These are phyloP conservation scores for Liasis olivaceus DNA, from an alignment of 2,797 vertebrate genomes.

Conservation along the genomic window DNA sequence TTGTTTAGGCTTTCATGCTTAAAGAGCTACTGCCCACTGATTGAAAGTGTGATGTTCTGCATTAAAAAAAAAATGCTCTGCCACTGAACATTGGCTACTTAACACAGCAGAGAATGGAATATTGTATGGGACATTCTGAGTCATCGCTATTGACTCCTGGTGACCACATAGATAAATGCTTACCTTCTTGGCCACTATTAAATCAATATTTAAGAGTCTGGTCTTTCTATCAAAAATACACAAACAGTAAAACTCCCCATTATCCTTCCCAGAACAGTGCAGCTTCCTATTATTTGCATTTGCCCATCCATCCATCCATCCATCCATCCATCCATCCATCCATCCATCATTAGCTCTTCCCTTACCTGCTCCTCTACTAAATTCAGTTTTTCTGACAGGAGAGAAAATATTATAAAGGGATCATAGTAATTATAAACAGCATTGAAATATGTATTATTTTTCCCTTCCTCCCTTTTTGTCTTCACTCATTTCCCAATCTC, in stretches of 20 bases:
- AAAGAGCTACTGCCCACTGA: background rate
- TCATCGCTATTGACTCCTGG: background rate
- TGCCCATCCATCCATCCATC: constrained; percentile 54
- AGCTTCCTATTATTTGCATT: constrained; percentile 52
- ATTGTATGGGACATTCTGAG: background rate
- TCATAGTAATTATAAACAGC: constrained; percentile 71
- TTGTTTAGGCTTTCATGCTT: background rate
- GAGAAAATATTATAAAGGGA: constrained; percentile 62
- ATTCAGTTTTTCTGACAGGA: constrained; percentile 64
- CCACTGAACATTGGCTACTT: background rate
- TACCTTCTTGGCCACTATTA: background rate
- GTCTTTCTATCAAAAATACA: constrained; percentile 17
- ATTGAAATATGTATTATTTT: constrained; percentile 68
- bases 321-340: constrained; percentile 57
- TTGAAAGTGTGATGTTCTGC: background rate
- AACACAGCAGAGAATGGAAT: background rate
- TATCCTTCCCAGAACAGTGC: background rate
- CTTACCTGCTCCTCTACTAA: constrained; percentile 61
- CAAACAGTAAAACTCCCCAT: background rate
- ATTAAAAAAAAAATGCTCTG: background rate
- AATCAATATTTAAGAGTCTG: background rate
- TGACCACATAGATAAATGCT: background rate
- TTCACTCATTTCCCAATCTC: constrained; percentile 61
- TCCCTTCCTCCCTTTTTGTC: constrained; percentile 59
- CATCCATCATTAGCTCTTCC: constrained; percentile 57